phyloP scores from a whole-genome alignment of 2,888 invertebrate genomes.

The Troilus luridus region DNA sequence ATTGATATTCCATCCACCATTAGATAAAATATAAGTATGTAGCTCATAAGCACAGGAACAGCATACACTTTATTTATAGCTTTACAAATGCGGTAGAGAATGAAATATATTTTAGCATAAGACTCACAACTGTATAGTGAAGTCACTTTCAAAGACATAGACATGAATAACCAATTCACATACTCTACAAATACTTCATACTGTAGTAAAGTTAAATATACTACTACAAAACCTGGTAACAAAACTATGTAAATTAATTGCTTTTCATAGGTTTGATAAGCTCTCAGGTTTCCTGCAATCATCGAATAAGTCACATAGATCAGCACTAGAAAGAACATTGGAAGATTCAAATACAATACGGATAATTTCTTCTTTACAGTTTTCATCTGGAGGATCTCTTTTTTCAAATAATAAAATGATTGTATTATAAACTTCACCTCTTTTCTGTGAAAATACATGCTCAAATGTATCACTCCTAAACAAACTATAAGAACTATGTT shows the following conservation, averaged over 20 bases:
- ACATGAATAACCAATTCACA: background rate
- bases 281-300: background rate
- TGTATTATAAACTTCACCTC: background rate
- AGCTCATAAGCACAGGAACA: background rate
- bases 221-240: background rate
- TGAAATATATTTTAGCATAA: background rate
- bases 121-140: background rate
- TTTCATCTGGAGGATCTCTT: background rate
- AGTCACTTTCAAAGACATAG: background rate
- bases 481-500: background rate
- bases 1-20: slow-evolving; percentile 23
- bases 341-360: background rate
- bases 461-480: background rate
- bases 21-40: background rate
- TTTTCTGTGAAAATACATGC: background rate
- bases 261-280: background rate
- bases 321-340: background rate
- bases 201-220: slow-evolving; percentile 14
- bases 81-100: background rate
- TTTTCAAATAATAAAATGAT: background rate
- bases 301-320: background rate
- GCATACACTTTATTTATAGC: slow-evolving; percentile 33
- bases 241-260: background rate
- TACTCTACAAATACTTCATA: background rate
- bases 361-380: background rate